Evolutionary conservation across 1,140 invertebrate genomes (phyloP), one percentile per base, ranked within the genome.

Genomic region (Panulirus ornatus): DNA sequence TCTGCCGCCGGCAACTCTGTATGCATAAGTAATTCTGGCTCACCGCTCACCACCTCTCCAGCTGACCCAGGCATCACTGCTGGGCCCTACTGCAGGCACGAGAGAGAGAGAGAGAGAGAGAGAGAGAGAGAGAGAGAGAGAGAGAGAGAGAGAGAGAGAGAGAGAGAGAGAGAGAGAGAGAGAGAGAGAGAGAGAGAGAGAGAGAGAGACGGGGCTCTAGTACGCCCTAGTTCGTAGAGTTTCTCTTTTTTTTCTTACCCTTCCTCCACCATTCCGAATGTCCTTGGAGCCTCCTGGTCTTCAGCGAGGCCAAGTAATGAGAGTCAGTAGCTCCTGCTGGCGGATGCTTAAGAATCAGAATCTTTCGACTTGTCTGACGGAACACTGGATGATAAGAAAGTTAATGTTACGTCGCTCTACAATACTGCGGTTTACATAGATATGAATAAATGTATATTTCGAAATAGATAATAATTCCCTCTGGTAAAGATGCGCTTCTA

Each of bases 111-210:
- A 11, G 30, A 36, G 5, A 54, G 78, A 58, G 44, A 81, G 78
- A 58, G 78, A 58, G 78, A 81, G 47, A 58, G 47, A 58, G 47
- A 54, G 51, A 30, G 44, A 81, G 51, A 3, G 34, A 54, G 51
- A 58, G n/a, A 54, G 78, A 81, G 34, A 54, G 51, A 51, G 47
- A 34, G n/a, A 54, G 6, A 36, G 27, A 81, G 42, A 44, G 14
- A 79, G 38, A 40, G 38, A 40, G 63, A 70, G 5, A 9, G n/a
- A n/a, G n/a, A n/a, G n/a, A 42, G 73, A 44, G 71, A 38, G 71
- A 38, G 27, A 38, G 40, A 40, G 30, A 73, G 14, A 36, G 71
- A 73, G 40, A 40, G 71, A 73, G 30, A 73, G 51, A 54, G 51
- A 40, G 30, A 73, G 71, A 73, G 71, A 40, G 1, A 40, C 19